Conservation (phyloP, 1,140 invertebrate species). For the Dolichoris vasculosae region DNA sequence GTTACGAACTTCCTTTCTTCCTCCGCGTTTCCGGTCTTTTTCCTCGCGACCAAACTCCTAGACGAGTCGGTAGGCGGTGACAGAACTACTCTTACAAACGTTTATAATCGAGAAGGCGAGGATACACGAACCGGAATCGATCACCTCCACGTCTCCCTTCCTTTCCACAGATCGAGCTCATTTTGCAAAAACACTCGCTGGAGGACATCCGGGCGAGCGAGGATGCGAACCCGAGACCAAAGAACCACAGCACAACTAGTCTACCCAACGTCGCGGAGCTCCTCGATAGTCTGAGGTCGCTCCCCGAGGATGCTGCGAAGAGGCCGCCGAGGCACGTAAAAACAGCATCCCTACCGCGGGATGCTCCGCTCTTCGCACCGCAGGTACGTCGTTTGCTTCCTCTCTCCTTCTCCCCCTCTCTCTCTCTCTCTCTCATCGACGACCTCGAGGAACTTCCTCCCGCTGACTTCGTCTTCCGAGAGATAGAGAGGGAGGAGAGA, state of each 20-base stretch:
- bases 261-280: conserved; percentile 76
- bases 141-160: too few species aligned
- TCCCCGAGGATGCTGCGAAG: conserved; percentile 29
- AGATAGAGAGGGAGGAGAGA: neutral
- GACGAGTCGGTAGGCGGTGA: too few species aligned
- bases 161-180: conserved; percentile 5
- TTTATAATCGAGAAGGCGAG: too few species aligned
- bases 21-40: neutral
- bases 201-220: conserved; percentile 29
- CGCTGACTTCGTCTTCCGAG: neutral
- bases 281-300: conserved; percentile 46
- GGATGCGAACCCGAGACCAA: conserved; percentile 58
- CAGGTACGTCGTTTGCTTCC: conserved; percentile 13
- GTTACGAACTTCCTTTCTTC: neutral
- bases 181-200: conserved; percentile 4
- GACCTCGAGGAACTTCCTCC: too few species aligned
- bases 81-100: too few species aligned
- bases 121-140: neutral
- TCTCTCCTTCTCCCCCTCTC: too few species aligned
- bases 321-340: conserved; percentile 39
- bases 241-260: conserved; percentile 73
- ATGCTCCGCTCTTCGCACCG: neutral
- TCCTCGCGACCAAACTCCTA: too few species aligned
- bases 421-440: neutral
- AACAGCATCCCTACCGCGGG: conserved; percentile 33